These are phyloP conservation scores for Sarcophaga carnaria DNA, from an alignment of 2,888 invertebrate species.

Conservation along the genomic window DNA sequence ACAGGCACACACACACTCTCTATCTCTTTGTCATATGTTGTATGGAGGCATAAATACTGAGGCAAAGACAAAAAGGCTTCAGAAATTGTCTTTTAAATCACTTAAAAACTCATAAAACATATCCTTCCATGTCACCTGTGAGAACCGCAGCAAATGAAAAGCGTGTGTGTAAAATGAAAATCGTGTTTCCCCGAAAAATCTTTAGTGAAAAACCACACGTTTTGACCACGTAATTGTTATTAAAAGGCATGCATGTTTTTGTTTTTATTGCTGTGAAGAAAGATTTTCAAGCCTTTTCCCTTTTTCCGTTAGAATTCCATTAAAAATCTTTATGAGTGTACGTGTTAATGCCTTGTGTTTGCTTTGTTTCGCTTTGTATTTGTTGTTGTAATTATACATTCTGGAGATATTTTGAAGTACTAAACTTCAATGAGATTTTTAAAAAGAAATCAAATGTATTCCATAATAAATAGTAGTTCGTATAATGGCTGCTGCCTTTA, in stretches of 20 bases:
- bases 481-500: too few species aligned
- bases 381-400: too few species aligned
- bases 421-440: too few species aligned
- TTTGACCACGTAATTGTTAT: constrained; percentile 38
- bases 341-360: constrained; percentile 40
- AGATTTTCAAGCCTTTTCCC: not conserved
- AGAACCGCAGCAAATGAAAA: constrained; percentile 5
- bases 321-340: constrained; percentile 35
- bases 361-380: too few species aligned
- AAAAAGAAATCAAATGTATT: too few species aligned
- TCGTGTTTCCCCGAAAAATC: not conserved
- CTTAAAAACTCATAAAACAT: constrained; percentile 13
- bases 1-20: constrained; percentile 1
- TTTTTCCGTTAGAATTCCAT: constrained; percentile 8
- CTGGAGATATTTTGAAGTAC: too few species aligned
- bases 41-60: too few species aligned
- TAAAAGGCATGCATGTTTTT: constrained; percentile 26
- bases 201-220: constrained; percentile 67
- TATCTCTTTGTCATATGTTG: too few species aligned
- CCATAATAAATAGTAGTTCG: too few species aligned
- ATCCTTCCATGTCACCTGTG: not conserved
- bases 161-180: constrained; percentile 9
- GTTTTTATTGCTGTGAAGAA: not conserved
- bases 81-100: constrained; percentile 1
- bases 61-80: too few species aligned